These are phyloP conservation scores for Scyliorhinus canicula DNA, from an alignment of 2,797 vertebrate genomes.

Conservation along the genomic window DNA sequence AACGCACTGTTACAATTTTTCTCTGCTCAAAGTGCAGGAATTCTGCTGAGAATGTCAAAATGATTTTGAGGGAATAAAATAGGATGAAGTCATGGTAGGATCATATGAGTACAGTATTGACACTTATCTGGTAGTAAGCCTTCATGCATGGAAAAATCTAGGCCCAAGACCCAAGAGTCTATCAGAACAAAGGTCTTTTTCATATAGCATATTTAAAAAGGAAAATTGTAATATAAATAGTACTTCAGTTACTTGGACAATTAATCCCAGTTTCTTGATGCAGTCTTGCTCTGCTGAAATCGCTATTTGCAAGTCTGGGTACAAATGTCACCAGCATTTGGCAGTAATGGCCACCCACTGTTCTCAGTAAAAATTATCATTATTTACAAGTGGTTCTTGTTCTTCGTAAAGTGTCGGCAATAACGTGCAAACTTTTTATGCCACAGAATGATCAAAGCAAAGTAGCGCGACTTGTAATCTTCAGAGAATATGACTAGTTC, in stretches of 20 bases:
- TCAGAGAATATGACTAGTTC: conserved; percentile 23
- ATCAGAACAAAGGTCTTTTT: conserved; percentile 22
- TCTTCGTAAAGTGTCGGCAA: conserved; percentile 24
- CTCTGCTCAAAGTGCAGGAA: not conserved
- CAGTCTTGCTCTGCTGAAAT: not conserved
- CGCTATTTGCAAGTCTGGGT: not conserved
- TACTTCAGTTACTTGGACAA: conserved; percentile 30
- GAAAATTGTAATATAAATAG: conserved; percentile 30
- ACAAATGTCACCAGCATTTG: conserved; percentile 3
- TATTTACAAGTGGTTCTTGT: conserved; percentile 31
- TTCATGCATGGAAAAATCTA: not conserved
- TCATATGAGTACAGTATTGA: not conserved
- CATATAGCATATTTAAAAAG: not conserved
- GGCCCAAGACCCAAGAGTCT: conserved; percentile 22
- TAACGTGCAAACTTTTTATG: conserved; percentile 23
- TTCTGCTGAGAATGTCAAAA: not conserved
- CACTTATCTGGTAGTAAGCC: not conserved
- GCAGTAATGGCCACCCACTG: conserved; percentile 8
- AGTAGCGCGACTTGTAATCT: not conserved
- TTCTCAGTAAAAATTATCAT: not conserved
- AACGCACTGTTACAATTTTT: no score
- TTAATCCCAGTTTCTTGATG: conserved; percentile 24
- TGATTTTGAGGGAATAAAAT: not conserved
- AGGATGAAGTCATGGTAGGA: not conserved
- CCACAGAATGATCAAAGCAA: conserved; percentile 13